A percentile compares a stretch with the other conserved stretches of the same genome.
These are phyloP conservation scores for Tachina lurida DNA, from an alignment of 2,888 invertebrate species.

Conservation along the genomic window DNA sequence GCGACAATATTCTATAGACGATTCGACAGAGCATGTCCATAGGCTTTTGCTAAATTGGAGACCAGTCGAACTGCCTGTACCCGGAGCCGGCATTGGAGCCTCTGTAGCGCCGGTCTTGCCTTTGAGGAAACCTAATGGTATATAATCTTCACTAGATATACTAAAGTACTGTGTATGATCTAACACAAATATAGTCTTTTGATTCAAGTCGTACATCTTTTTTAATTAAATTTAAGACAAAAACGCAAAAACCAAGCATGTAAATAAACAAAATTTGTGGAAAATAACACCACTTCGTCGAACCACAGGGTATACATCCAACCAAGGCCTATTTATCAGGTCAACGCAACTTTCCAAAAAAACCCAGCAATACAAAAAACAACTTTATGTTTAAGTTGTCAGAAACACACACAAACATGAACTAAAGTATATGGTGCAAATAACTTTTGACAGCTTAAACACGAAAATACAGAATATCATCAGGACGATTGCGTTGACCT, in stretches of 20 bases:
- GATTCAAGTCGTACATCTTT: slow-evolving; percentile 85
- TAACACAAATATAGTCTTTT: slow-evolving; percentile 97
- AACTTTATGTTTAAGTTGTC: no score
- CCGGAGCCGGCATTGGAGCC: not conserved
- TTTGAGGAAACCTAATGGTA: slow-evolving; percentile 81
- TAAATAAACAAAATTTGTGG: not conserved
- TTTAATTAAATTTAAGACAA: not conserved
- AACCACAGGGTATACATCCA: no score
- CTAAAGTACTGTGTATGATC: slow-evolving; percentile 97
- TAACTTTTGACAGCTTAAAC: no score
- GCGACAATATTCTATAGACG: slow-evolving; percentile 97
- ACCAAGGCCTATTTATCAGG: no score
- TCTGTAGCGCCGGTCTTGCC: slow-evolving; percentile 82
- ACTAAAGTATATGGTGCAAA: no score
- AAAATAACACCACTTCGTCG: no score
- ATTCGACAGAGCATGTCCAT: slow-evolving; percentile 98
- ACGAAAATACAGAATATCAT: no score
- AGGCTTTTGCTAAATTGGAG: slow-evolving; percentile 95
- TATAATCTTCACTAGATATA: slow-evolving; percentile 84
- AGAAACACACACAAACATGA: no score
- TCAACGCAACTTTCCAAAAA: no score
- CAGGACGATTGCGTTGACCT: no score
- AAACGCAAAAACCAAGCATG: not conserved
- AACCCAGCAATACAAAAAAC: no score
- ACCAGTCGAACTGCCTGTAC: slow-evolving; percentile 84